A percentile compares a stretch with the other conserved stretches of the same genome.
Conservation (phyloP, 2,797 vertebrate genomes). For the Cuniculus paca region DNA sequence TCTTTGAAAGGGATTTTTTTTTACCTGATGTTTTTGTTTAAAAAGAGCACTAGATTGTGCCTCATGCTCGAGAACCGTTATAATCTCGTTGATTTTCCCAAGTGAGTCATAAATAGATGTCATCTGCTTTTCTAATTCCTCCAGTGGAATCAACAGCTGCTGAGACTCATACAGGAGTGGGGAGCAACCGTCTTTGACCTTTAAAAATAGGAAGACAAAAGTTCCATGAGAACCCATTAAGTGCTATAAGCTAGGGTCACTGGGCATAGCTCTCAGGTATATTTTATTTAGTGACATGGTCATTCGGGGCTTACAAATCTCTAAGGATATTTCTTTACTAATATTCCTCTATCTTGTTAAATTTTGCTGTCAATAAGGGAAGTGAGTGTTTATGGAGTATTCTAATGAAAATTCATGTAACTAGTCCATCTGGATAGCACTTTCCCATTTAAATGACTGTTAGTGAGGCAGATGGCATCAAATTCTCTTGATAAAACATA, state of each 20-base stretch:
- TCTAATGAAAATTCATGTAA: slow-evolving; percentile 35
- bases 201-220: slow-evolving; percentile 71
- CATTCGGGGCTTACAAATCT: neutral
- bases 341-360: neutral
- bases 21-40: slow-evolving; percentile 97
- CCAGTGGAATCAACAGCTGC: slow-evolving; percentile 92
- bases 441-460: neutral
- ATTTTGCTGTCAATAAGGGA: neutral
- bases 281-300: neutral
- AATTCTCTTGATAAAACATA: neutral
- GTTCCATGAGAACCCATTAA: neutral
- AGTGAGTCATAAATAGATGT: slow-evolving; percentile 96
- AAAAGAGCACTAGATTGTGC: slow-evolving; percentile 92
- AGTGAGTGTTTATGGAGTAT: neutral
- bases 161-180: slow-evolving; percentile 94
- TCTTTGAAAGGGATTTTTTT: slow-evolving; percentile 48
- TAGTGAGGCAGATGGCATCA: neutral
- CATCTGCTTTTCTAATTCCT: slow-evolving; percentile 97
- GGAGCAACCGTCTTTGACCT: slow-evolving; percentile 94
- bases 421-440: neutral
- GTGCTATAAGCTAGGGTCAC: neutral
- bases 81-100: slow-evolving; percentile 95
- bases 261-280: neutral
- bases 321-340: neutral
- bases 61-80: slow-evolving; percentile 92